Evolutionary conservation across 2,113 vertebrate species (phyloP), one percentile per base, ranked within the genome.

Genomic region (Paramisgurnus dabryanus): DNA sequence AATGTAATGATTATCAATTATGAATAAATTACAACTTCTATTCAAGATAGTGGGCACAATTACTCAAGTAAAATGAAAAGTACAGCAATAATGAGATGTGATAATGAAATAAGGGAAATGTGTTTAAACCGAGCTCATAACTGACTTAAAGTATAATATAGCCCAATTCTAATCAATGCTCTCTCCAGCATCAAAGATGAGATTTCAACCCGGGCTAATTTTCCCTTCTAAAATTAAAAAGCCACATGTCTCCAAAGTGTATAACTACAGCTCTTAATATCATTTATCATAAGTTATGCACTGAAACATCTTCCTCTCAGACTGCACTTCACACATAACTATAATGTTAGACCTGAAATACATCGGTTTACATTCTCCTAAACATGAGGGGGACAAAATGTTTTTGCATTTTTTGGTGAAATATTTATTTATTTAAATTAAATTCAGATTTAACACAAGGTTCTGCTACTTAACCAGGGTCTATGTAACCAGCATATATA

Each of bases 11-110:
- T 55, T 55, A 53, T 70, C 68, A 55, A 70, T 70, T 70, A 70
- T 70, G 27, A 70, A 70, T 70, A 40, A 27, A 70, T 70, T 70
- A 70, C 15, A 50, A 70, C 22, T 5, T 55, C 49, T 71, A 39
- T 55, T 55, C 15, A 17, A 6, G 49, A 40, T 6, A 49, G 49
- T n/a, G 9, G 49, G 27, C 68, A 55, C 49, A 71, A 55, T 55
- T 55, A 55, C 68, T 53, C 49, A n/a, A 17, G 49, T 13, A 2
- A 55, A 70, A 70, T 55, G 68, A 70, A 55, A 70, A 55, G 68
- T 17, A 70, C 68, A 70, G 68, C 68, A 70, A 39, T 55, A 55
- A 55, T 34, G 55, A 6, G 49, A 15, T 17, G 68, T 39, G 68
- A 70, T 55, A 40, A 55, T 55, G 22, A 70, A 70, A 55, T 53